These are phyloP conservation scores for Centroberyx gerrardi DNA, from an alignment of 2,797 vertebrate species.

Conservation along the genomic window DNA sequence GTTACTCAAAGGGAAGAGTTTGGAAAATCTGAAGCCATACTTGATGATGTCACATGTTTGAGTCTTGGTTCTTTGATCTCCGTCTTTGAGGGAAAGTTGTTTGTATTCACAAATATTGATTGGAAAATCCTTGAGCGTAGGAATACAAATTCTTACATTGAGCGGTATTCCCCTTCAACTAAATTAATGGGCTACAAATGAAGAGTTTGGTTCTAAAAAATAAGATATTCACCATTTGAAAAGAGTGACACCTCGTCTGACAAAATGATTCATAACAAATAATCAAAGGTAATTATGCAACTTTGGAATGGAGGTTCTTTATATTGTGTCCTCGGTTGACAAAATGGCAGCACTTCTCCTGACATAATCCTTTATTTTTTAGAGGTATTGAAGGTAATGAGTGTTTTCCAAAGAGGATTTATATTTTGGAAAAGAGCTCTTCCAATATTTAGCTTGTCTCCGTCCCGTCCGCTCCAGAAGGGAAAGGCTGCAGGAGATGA, in stretches of 20 bases:
- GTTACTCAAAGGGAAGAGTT: no score
- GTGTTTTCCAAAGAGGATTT: not conserved
- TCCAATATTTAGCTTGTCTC: no score
- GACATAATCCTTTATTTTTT: no score
- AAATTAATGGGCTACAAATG: no score
- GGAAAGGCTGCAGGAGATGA: not conserved
- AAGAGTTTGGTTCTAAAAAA: not conserved
- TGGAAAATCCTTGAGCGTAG: not conserved
- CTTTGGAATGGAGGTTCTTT: no score
- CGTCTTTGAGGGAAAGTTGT: not conserved
- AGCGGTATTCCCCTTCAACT: no score
- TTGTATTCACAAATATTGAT: conserved; percentile 21
- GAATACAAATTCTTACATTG: conserved; percentile 21
- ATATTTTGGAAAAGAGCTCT: no score
- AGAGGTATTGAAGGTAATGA: not conserved
- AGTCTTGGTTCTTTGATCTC: conserved; percentile 5
- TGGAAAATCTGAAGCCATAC: no score
- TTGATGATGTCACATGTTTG: not conserved
- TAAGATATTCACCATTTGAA: not conserved
- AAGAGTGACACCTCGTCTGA: not conserved
- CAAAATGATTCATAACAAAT: no score
- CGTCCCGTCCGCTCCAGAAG: not conserved
- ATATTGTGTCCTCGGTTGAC: no score
- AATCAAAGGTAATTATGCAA: no score
- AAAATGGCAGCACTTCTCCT: no score